Evolutionary conservation across 2,888 invertebrate genomes (phyloP).

Genomic region (Junonia oenone): DNA sequence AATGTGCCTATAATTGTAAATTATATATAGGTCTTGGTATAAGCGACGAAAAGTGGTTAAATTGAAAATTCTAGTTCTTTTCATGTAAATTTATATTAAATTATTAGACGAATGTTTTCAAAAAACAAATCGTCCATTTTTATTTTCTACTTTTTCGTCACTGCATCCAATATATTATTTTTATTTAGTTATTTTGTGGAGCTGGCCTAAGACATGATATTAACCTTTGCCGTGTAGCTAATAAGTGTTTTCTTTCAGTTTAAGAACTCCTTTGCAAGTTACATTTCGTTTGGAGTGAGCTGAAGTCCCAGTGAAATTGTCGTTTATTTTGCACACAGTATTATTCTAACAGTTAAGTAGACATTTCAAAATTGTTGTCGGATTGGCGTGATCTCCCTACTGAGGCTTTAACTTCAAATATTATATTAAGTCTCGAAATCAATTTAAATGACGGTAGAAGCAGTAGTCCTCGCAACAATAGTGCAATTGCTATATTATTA

Average conservation of each 20-base stretch:
- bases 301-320: constrained; percentile 62
- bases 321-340: constrained; percentile 70
- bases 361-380: constrained; percentile 57
- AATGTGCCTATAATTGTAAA: constrained; percentile 78
- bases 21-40: constrained; percentile 69
- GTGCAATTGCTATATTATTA: constrained; percentile 72
- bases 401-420: constrained; percentile 59
- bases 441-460: constrained; percentile 60
- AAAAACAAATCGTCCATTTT: constrained; percentile 40
- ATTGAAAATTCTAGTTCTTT: constrained; percentile 58
- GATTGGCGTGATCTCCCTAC: constrained; percentile 61
- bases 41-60: constrained; percentile 66
- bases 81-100: constrained; percentile 21
- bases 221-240: constrained; percentile 51
- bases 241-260: constrained; percentile 50
- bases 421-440: constrained; percentile 54
- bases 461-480: constrained; percentile 78
- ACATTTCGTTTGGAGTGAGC: constrained; percentile 43
- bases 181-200: constrained; percentile 40
- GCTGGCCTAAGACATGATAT: constrained; percentile 64
- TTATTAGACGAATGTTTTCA: constrained; percentile 39
- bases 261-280: constrained; percentile 54
- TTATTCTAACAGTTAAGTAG: constrained; percentile 64
- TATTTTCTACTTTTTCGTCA: constrained; percentile 32
- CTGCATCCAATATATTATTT: constrained; percentile 39